Evolutionary conservation across 2,888 invertebrate genomes (phyloP).

Genomic region (Dinocampus coccinellae): DNA sequence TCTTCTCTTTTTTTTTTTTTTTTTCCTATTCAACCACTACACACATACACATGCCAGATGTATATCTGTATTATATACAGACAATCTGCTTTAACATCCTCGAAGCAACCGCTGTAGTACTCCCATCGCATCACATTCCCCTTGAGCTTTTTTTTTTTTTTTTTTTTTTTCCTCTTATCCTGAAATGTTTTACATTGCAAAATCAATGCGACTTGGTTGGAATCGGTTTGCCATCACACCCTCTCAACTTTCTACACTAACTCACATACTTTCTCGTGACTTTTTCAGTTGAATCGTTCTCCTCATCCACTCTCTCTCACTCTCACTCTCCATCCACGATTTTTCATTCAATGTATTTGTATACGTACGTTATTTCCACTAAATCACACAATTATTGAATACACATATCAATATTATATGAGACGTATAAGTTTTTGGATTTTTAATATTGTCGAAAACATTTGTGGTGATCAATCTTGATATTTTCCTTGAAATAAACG

Average conservation of each 20-base stretch:
- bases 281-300: too few species aligned
- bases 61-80: background rate
- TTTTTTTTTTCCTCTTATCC: conserved; percentile 39
- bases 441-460: background rate
- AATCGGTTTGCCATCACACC: conserved; percentile 50
- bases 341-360: conserved; percentile 18
- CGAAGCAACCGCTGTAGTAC: background rate
- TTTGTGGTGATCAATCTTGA: background rate
- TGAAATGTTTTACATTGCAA: conserved; percentile 69
- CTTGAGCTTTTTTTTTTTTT: conserved; percentile 24
- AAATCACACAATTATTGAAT: conserved; percentile 68
- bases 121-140: conserved; percentile 18
- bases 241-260: conserved; percentile 28
- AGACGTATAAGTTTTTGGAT: background rate
- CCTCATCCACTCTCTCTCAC: background rate
- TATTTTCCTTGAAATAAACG: background rate
- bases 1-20: conserved; percentile 19
- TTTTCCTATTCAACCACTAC: conserved; percentile 7
- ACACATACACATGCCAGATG: background rate
- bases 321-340: background rate
- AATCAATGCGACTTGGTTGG: conserved; percentile 66
- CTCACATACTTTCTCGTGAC: background rate
- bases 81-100: conserved; percentile 7
- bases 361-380: conserved; percentile 53
- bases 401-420: conserved; percentile 57